phyloP scores from a whole-genome alignment of 1,140 invertebrate genomes.

The Lasioglossum baleicum region DNA sequence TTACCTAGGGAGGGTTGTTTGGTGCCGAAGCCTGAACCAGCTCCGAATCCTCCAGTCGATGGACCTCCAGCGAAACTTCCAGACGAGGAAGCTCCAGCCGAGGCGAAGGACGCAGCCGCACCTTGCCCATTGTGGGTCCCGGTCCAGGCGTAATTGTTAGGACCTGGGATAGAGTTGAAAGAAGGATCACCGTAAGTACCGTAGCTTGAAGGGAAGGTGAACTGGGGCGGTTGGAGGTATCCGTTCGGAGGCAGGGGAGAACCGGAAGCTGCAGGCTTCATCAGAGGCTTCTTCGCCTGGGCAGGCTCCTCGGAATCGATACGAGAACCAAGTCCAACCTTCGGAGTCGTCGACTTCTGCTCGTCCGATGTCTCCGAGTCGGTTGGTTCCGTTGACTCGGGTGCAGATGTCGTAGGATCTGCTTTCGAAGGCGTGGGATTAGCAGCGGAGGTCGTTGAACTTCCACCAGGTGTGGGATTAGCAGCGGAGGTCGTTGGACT shows the following conservation, averaged over 20 bases:
- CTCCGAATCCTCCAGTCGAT: conserved; percentile 8
- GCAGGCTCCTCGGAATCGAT: neutral
- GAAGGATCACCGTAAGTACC: conserved; percentile 6
- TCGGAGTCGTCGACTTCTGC: neutral
- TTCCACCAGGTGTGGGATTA: neutral
- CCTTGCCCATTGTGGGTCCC: conserved; percentile 27
- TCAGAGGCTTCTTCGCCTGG: neutral
- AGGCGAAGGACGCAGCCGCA: conserved; percentile 20
- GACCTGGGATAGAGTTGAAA: conserved; percentile 24
- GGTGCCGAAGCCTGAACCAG: neutral
- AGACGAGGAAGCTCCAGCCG: conserved; percentile 18
- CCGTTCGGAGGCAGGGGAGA: too few relatives aligned
- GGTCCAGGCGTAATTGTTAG: conserved; percentile 22
- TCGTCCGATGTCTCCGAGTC: conserved; percentile 15
- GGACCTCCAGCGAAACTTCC: conserved; percentile 24
- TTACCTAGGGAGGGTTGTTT: neutral
- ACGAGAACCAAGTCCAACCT: neutral
- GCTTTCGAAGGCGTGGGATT: conserved; percentile 3
- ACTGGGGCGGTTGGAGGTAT: too few relatives aligned
- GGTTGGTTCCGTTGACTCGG: neutral
- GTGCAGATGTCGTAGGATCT: neutral
- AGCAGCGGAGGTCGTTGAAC: neutral
- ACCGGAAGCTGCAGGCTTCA: too few relatives aligned
- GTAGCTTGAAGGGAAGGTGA: too few relatives aligned
- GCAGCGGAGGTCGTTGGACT: neutral